phyloP scores from a whole-genome alignment of 2,888 invertebrate species.

The Drosophila niveifrons region DNA sequence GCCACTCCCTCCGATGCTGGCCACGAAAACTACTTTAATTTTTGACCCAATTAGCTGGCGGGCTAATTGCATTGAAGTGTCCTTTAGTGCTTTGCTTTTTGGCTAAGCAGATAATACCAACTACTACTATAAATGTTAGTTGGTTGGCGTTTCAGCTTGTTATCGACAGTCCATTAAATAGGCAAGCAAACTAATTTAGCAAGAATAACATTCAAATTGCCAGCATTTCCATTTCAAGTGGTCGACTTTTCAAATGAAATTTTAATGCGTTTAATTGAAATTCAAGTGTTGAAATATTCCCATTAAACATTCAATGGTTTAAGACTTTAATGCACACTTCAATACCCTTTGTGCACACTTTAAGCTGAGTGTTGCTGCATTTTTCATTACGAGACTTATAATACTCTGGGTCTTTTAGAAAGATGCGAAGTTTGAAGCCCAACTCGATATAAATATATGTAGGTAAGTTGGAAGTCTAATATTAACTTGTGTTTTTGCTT shows the following conservation, averaged over 20 bases:
- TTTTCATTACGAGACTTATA: background rate
- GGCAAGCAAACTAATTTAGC: background rate
- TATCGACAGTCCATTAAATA: constrained; percentile 16
- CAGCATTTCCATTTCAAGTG: background rate
- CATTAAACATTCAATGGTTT: constrained; percentile 10
- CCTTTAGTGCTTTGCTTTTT: background rate
- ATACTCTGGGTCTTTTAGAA: background rate
- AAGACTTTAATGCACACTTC: background rate
- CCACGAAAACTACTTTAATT: constrained; percentile 21
- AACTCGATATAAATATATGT: background rate
- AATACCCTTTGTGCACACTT: background rate
- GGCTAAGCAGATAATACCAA: constrained; percentile 1
- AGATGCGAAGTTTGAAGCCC: background rate
- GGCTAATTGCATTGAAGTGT: constrained; percentile 14
- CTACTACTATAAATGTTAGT: background rate
- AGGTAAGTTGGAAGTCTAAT: background rate
- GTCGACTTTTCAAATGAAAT: background rate
- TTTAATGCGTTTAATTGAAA: constrained; percentile 10
- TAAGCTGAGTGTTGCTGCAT: background rate
- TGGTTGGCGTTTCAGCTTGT: background rate
- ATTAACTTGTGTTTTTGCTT: too few species aligned
- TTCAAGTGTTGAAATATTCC: constrained; percentile 14
- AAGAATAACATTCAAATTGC: background rate
- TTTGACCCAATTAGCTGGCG: constrained; percentile 38
- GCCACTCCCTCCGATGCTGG: constrained; percentile 2